Conservation (phyloP, 1,140 invertebrate species). For the Apis cerana region DNA sequence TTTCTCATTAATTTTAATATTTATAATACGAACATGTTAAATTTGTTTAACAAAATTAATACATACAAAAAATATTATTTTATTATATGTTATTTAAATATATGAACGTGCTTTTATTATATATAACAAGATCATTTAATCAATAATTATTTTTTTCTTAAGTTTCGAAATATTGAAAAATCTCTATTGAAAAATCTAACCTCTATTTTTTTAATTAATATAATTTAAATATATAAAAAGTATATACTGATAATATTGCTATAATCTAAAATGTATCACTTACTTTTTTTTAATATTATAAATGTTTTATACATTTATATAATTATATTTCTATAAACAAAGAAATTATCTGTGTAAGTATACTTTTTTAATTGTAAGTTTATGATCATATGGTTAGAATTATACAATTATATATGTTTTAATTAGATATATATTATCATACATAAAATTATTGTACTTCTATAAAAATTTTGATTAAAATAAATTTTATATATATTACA, state of each 20-base stretch:
- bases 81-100: background rate
- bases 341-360: background rate
- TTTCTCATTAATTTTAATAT: background rate
- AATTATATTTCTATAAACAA: background rate
- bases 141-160: background rate
- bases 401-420: background rate
- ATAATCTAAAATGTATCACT: background rate
- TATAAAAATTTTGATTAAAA: no score
- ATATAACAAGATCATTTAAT: background rate
- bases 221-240: background rate
- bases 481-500: no score
- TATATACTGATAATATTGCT: background rate
- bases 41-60: no score
- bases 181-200: constrained; percentile 11
- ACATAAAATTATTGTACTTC: no score
- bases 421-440: background rate
- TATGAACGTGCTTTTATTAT: background rate
- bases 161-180: no score
- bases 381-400: background rate
- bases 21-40: no score
- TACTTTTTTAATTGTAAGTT: no score
- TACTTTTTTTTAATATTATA: constrained; percentile 24
- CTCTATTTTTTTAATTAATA: constrained; percentile 6
- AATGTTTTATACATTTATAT: constrained; percentile 37
- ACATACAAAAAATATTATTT: no score